Percentiles rank a stretch among this genome's conserved stretches.
phyloP scores from a whole-genome alignment of 53 echinoderm and acorn worm species.

The Paelopatides confundens region DNA sequence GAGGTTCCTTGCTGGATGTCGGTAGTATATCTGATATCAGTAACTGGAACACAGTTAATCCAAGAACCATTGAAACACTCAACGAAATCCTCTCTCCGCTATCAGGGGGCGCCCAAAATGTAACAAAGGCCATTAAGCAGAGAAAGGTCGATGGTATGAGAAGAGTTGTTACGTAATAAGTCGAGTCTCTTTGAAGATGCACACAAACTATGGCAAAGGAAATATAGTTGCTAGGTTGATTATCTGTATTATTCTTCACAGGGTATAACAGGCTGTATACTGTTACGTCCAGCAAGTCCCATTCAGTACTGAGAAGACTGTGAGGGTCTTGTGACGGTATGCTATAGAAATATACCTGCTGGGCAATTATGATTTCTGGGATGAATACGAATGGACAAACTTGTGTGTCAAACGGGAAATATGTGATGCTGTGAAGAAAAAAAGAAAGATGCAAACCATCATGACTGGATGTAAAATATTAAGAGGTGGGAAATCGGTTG shows the following conservation, averaged over 20 bases:
- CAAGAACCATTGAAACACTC: background rate
- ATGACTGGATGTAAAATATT: no score
- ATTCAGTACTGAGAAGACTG: background rate
- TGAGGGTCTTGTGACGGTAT: background rate
- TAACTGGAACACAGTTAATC: background rate
- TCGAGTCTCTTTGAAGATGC: background rate
- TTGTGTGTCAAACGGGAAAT: constrained; percentile 13
- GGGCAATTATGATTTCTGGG: background rate
- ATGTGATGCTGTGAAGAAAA: background rate
- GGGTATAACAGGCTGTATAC: background rate
- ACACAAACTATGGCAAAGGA: background rate
- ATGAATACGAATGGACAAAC: background rate
- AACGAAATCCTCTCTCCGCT: background rate
- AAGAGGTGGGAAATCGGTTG: no score
- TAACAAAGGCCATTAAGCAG: background rate
- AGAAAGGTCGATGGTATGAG: background rate
- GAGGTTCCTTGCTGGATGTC: background rate
- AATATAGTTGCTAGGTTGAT: background rate
- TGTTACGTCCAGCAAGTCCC: background rate
- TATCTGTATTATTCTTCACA: background rate
- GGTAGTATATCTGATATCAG: background rate
- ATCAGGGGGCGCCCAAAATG: background rate
- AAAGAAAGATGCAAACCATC: background rate
- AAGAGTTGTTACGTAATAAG: background rate
- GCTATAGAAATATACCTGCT: background rate